Evolutionary conservation across 2,888 invertebrate genomes (phyloP).

Genomic region (Cataglyphis rosenhaueri): DNA sequence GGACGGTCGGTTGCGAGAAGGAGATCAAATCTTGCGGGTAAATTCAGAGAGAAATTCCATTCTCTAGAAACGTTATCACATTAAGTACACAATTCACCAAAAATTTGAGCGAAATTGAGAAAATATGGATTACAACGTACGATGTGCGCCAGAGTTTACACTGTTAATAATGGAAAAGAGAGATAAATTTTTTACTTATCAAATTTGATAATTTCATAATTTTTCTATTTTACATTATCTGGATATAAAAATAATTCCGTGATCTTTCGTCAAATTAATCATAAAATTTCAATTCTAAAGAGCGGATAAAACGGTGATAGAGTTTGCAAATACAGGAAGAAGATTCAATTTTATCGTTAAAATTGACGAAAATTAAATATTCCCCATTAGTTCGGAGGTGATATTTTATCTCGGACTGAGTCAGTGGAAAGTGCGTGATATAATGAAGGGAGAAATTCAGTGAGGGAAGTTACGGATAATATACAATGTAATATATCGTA

Average conservation of each 20-base stretch:
- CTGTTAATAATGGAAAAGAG: not conserved
- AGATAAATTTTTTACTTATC: not conserved
- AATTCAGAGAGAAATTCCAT: constrained; percentile 44
- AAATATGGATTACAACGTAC: not conserved
- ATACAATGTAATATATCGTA: not conserved
- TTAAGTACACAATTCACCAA: not conserved
- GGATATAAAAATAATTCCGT: not conserved
- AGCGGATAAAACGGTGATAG: not conserved
- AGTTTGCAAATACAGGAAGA: not conserved
- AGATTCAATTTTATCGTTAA: not conserved
- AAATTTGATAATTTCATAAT: not conserved
- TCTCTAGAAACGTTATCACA: not conserved
- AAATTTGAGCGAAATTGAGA: not conserved
- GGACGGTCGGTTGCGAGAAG: constrained; percentile 88
- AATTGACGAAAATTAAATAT: not conserved
- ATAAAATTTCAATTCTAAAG: not conserved
- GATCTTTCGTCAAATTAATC: not conserved
- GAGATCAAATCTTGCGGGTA: constrained; percentile 89
- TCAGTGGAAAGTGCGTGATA: not conserved
- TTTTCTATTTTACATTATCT: not conserved
- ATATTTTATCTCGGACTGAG: not conserved
- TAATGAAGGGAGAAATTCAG: constrained; percentile 2
- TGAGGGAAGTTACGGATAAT: not conserved
- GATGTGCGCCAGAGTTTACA: not conserved
- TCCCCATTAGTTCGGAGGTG: not conserved